These are phyloP conservation scores for Choloepus didactylus DNA, from an alignment of 2,797 vertebrate genomes.

Conservation along the genomic window DNA sequence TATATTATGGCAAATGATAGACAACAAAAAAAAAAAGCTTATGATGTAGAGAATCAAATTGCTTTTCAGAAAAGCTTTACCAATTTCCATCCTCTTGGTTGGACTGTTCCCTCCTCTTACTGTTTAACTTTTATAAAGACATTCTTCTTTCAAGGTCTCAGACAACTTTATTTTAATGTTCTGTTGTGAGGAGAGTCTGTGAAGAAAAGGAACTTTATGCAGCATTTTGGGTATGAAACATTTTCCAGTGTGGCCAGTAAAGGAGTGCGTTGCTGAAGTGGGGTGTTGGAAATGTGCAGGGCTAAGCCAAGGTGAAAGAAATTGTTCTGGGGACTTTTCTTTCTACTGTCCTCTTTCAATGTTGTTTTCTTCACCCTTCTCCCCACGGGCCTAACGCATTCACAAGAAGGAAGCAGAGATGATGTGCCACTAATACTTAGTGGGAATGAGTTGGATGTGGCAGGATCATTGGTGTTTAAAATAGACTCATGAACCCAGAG, in stretches of 20 bases:
- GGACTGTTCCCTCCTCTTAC: not conserved
- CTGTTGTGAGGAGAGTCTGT: not conserved
- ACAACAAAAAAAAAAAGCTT: not conserved
- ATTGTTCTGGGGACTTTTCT: not conserved
- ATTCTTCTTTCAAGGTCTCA: constrained; percentile 31
- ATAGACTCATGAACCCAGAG: constrained; percentile 4
- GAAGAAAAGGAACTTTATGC: not conserved
- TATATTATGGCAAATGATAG: too few relatives aligned
- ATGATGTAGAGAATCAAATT: not conserved
- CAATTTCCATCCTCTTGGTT: constrained; percentile 27
- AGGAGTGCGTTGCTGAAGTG: not conserved
- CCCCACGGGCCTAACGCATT: not conserved
- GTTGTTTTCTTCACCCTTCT: not conserved
- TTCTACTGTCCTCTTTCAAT: not conserved
- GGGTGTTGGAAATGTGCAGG: not conserved
- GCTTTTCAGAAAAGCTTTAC: constrained; percentile 43
- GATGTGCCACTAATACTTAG: not conserved
- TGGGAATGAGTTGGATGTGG: not conserved
- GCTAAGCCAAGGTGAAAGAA: not conserved
- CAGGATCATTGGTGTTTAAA: not conserved
- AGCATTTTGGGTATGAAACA: not conserved
- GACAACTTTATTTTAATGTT: constrained; percentile 49
- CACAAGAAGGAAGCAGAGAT: not conserved
- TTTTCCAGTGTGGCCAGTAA: not conserved
- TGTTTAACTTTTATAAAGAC: constrained; percentile 24